Percentiles rank a stretch among this genome's conserved stretches.
phyloP scores from a whole-genome alignment of 2,888 invertebrate genomes.

The Cheilosia grossa region DNA sequence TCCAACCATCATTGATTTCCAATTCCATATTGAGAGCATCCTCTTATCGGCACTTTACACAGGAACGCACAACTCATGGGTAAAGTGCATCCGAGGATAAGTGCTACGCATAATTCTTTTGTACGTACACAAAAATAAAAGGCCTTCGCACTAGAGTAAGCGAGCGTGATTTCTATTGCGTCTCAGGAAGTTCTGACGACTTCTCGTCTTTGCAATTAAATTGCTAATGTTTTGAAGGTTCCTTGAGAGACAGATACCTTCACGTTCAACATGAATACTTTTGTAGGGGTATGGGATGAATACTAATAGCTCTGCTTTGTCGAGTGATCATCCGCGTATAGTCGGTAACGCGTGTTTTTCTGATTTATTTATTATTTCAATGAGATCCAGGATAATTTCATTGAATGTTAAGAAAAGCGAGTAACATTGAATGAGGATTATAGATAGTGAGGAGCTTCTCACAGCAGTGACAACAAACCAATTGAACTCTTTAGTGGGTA shows the following conservation, averaged over 20 bases:
- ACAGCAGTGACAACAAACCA: too few species aligned
- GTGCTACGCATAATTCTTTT: background rate
- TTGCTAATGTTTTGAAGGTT: slow-evolving; percentile 15
- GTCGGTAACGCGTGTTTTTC: background rate
- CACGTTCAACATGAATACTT: slow-evolving; percentile 16
- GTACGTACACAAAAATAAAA: background rate
- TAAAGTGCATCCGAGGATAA: background rate
- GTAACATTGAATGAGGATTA: background rate
- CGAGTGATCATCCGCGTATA: background rate
- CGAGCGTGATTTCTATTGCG: slow-evolving; percentile 11
- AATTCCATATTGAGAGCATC: background rate
- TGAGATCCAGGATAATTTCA: background rate
- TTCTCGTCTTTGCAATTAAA: slow-evolving; percentile 15
- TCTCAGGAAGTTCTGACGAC: slow-evolving; percentile 21
- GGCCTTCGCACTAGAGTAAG: background rate
- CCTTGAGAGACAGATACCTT: slow-evolving; percentile 13
- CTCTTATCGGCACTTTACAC: background rate
- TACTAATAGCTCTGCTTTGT: slow-evolving; percentile 23
- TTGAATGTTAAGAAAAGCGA: slow-evolving; percentile 5
- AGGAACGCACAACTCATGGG: background rate
- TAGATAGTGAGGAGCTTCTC: background rate
- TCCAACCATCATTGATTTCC: background rate
- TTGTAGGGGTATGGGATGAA: slow-evolving; percentile 7
- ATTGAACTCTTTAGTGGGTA: too few species aligned
- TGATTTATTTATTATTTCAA: slow-evolving; percentile 5